Base-by-base conservation (phyloP, 2,888 invertebrate species). In the Stenodema calcarata region DNA sequence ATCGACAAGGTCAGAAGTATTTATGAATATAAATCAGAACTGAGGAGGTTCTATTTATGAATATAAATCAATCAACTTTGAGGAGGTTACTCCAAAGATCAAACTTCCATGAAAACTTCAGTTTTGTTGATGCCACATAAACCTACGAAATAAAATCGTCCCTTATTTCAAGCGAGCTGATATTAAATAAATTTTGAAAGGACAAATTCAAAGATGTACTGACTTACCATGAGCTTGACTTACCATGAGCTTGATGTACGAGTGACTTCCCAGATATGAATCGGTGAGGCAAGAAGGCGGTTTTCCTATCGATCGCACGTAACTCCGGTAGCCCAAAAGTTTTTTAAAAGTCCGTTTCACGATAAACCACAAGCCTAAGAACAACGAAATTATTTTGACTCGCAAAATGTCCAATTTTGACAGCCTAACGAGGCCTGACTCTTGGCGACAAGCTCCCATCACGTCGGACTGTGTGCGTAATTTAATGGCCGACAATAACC, bases 161-260 rank as follows among this genome's bases (percentile, higher is more conserved):
- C n/a, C n/a, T n/a, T n/a, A n/a, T n/a, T n/a, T n/a, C n/a, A n/a
- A n/a, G n/a, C n/a, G n/a, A n/a, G n/a, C n/a, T n/a, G n/a, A n/a
- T n/a, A n/a, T n/a, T n/a, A n/a, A n/a, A n/a, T n/a, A n/a, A n/a
- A n/a, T n/a, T n/a, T n/a, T n/a, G 35, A 2, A 35, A 35, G 35
- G 35, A 30, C 16, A 12, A 11, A 42, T 76, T 12, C 27, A 28
- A 0, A 14, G 14, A 50, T 2, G 18, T 3, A 84, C n/a, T n/a
- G n/a, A n/a, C 78, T 78, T 91, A 94, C 94, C 93, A 94, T 93
- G 73, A 94, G 91, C 91, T 94, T 94, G 73, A 94, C 78, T 78
- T 91, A 94, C 94, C 93, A 94, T 93, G 73, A 94, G 91, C 91
- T 94, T 94, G 73, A 94, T 92, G 89, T 94, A 94, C 78, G 93